A percentile compares a stretch with the other conserved stretches of the same genome.
These are phyloP conservation scores for Atherinomorus stipes DNA, from an alignment of 2,113 vertebrate genomes.

Conservation along the genomic window DNA sequence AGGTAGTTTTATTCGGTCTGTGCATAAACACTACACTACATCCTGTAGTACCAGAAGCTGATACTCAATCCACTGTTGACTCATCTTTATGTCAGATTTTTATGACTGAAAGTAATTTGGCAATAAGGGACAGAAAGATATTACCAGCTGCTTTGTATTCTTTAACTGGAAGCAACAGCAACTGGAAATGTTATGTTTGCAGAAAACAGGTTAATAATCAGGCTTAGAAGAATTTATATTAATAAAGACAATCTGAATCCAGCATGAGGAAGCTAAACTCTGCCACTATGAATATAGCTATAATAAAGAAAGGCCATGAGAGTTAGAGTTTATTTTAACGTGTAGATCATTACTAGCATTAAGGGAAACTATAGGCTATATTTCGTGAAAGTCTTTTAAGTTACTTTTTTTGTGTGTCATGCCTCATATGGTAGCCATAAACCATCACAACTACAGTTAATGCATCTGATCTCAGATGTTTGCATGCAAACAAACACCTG, in stretches of 20 bases:
- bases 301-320: not conserved
- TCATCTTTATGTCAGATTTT: not conserved
- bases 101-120: not conserved
- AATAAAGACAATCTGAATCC: not conserved
- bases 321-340: not conserved
- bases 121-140: not conserved
- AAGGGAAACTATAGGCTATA: no score
- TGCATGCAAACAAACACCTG: conserved; percentile 6
- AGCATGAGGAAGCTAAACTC: not conserved
- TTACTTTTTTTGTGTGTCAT: not conserved
- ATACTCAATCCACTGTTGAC: not conserved
- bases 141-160: not conserved
- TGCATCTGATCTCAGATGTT: no score
- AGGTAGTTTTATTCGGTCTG: no score
- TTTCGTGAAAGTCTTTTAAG: no score
- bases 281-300: fast-evolving
- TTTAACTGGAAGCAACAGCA: not conserved
- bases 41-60: not conserved
- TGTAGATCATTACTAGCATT: not conserved
- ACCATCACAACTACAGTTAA: no score
- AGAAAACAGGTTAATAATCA: not conserved
- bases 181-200: not conserved
- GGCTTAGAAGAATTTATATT: not conserved
- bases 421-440: no score
- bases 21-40: not conserved